Base-by-base conservation (phyloP, 1,140 invertebrate species). In the Sarcophaga peregrina region DNA sequence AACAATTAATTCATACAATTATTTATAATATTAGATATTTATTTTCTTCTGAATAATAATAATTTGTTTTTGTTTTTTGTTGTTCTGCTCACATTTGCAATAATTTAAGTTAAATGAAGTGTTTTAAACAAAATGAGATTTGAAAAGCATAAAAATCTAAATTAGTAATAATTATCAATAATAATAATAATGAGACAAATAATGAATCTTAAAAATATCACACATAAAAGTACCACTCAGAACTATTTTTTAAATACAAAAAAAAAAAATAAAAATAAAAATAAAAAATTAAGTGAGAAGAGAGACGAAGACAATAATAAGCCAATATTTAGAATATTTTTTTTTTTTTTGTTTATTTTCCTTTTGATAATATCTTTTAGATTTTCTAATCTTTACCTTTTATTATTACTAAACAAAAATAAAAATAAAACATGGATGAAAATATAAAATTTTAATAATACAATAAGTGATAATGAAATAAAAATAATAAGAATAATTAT, bases 301-400 rank as follows among this genome's bases (percentile, higher is more conserved):
- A 37, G 25, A 37, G 25, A 37, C 25, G 25, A 37, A 37, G 25
- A 37, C 25, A 37, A 37, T 15, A 7, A 68, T 20, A 68, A 68
- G 62, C 62, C 62, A 68, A 68, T 20, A 20, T 68, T 68, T 68
- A 20, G 62, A 68, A 25, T 10, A 68, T 9, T 68, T 68, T 68
- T 25, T 7, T 68, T 6, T 68, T 50, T 11, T 50, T 68, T 68
- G 1, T 87, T 86, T 1, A 86, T 86, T 58, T 13, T 58, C 15
- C n/a, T 15, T 58, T 58, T 58, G 10, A 68, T 68, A 17, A 68
- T 37, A 2, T 37, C 25, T 37, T 37, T 37, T 37, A 37, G 25
- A 68, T 68, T 68, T 68, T 68, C 62, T 68, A 68, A 68, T 68
- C 20, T 15, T 68, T 68, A 20, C 3, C 15, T 68, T 20, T 20